Base-by-base conservation (phyloP, 2,797 vertebrate species). In the Megaceryle alcyon region DNA sequence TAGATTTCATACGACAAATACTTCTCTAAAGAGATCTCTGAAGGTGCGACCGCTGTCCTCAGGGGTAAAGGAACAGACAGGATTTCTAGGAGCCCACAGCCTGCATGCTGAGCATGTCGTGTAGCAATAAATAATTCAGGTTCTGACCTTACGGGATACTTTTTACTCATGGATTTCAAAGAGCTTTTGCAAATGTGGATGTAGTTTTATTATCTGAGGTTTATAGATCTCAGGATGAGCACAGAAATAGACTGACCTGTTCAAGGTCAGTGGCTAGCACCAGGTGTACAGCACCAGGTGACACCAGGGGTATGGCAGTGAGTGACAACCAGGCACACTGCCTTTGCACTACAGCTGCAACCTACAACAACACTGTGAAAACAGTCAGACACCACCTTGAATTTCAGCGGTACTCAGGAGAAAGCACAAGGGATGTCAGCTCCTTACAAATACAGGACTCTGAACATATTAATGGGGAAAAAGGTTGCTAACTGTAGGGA, bases 121-220 rank as follows among this genome's bases (percentile, higher is more conserved):
- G 95, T 95, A 96, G 79, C 88, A 93, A 95, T 94, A 97, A 95
- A 95, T 95, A 96, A 96, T 96, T 96, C 93, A 96, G 93, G 82
- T 90, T 96, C 83, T 96, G 94, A 95, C 94, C 96, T 96, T 92
- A 96, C 16, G 54, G 81, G 71, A 93, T 92, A 92, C n/a, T 77
- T 97, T 95, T 91, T 75, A 88, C 78, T 84, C 84, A 81, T 14
- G 54, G 84, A 92, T 92, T 91, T 95, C 95, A 92, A 93, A 94
- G 60, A 91, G 77, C 80, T 90, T 91, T 93, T 81, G 85, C 73
- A 91, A 91, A 93, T 86, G 66, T 88, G 60, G 89, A 87, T 91
- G 69, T 68, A 85, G 73, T 77, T 94, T 95, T 95, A 94, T 90
- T 92, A 95, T 78, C 7, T 0, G 37, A 87, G 88, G 65, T 92